Percentiles rank a stretch among this genome's conserved stretches.
Conservation (phyloP, 1,140 invertebrate species). For the Hypothenemus hampei region DNA sequence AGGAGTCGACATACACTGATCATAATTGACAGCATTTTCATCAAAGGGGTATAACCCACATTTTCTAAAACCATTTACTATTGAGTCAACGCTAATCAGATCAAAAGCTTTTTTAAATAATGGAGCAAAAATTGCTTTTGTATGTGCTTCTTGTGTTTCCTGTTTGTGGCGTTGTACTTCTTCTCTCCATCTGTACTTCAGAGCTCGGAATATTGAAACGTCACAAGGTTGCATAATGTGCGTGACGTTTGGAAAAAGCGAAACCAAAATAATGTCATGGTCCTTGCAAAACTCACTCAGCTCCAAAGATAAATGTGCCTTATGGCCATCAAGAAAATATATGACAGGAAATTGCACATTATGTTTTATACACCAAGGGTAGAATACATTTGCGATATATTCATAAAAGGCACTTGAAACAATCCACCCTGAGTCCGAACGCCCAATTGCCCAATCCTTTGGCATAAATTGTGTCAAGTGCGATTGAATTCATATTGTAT, state of each 20-base stretch:
- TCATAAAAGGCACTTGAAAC: constrained; percentile 42
- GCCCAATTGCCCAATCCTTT: constrained; percentile 40
- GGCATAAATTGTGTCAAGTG: constrained; percentile 36
- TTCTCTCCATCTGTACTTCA: constrained; percentile 40
- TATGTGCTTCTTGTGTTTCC: constrained; percentile 6
- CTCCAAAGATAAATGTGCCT: constrained; percentile 41
- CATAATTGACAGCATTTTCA: too few species aligned
- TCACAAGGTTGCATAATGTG: constrained; percentile 45
- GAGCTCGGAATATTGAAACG: constrained; percentile 38
- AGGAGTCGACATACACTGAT: too few species aligned
- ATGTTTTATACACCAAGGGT: constrained; percentile 36
- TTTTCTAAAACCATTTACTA: too few species aligned
- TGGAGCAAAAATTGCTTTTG: constrained; percentile 33
- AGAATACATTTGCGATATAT: constrained; percentile 42
- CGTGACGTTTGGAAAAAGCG: constrained; percentile 42
- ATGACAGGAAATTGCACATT: constrained; percentile 39
- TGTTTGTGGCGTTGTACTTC: constrained; percentile 10
- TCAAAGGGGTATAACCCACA: background rate
- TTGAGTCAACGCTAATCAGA: constrained; percentile 22
- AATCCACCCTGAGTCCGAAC: constrained; percentile 45
- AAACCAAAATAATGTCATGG: constrained; percentile 41
- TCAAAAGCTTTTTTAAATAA: constrained; percentile 38
- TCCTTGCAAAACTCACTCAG: constrained; percentile 41
- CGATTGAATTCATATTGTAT: constrained; percentile 32
- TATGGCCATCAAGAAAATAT: constrained; percentile 46